A percentile compares a stretch with the other conserved stretches of the same genome.
These are phyloP conservation scores for Drosophila tripunctata DNA, from an alignment of 2,888 invertebrate species.

Conservation along the genomic window DNA sequence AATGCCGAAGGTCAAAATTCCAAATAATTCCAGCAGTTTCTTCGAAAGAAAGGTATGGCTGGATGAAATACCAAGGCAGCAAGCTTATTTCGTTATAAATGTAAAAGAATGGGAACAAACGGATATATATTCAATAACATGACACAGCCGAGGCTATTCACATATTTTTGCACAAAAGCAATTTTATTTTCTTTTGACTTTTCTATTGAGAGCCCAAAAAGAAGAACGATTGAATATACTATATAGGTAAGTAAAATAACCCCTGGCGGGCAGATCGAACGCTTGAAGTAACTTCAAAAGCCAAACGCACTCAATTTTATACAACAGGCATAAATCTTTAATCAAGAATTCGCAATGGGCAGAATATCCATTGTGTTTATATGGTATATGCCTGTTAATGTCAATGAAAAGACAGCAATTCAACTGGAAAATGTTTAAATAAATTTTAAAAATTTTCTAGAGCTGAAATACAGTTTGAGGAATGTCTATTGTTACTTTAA, in stretches of 20 bases:
- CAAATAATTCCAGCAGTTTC: not conserved
- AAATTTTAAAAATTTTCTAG: not conserved
- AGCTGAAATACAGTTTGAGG: no score
- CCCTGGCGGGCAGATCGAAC: not conserved
- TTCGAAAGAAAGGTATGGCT: conserved; percentile 10
- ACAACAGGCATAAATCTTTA: conserved; percentile 40
- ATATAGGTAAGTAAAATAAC: not conserved
- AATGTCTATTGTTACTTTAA: not conserved
- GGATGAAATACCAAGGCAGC: conserved; percentile 15
- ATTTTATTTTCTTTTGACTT: conserved; percentile 1
- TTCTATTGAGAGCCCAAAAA: conserved; percentile 1
- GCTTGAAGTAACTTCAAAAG: conserved; percentile 56
- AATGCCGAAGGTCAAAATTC: conserved; percentile 10
- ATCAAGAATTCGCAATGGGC: conserved; percentile 45
- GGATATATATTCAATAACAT: conserved; percentile 10
- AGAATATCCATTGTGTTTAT: conserved; percentile 24
- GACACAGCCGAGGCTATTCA: conserved; percentile 25
- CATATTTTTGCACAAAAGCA: conserved; percentile 16
- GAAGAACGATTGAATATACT: not conserved
- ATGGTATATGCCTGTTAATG: conserved; percentile 2
- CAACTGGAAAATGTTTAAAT: not conserved
- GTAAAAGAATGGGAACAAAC: conserved; percentile 6
- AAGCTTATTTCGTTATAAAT: conserved; percentile 5
- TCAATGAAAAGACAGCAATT: not conserved
- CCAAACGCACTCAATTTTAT: conserved; percentile 6